Evolutionary conservation across 2,113 vertebrate species (phyloP), one percentile per base, ranked within the genome.

Genomic region (Tupaia tana): DNA sequence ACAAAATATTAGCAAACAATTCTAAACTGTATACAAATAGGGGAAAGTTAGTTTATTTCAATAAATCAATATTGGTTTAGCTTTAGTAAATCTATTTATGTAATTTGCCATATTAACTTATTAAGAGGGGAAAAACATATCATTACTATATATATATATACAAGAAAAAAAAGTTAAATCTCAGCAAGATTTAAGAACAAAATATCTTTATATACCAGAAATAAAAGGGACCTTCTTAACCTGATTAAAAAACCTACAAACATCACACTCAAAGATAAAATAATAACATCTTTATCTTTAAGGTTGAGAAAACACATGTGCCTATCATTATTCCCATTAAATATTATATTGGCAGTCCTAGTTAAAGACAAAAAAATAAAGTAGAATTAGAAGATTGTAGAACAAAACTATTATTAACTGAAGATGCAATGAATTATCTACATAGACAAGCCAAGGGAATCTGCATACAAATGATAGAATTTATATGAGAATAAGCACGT

Each of bases 291-390:
- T 93, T 95, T 91, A 75, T 84, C 84, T 95, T 94, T 89, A 74
- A 95, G 78, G 90, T 15, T 95, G 63, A 78, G 92, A 89, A 89
- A 66, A 74, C 3, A 75, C 70, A 90, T 43, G 20, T 73, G 29
- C 74, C 59, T 91, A 9, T 85, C 31, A 86, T 77, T 89, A 79
- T 77, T 74, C 54, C 82, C 25, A 82, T 52, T 93, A 92, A 90
- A 79, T 89, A 77, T 73, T 71, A 10, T 69, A 82, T 84, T 84
- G 43, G 10, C 92, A 66, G 56, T 61, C 78, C 16, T 90, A 24
- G 12, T 56, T 82, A 69, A 96, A 90, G 88, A 82, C 59, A 94
- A 90, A 66, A 87, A 93, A 93, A 91, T 85, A 90, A 95, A 96
- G 70, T 31, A 73, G 34, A 79, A 29, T 75, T 94, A 79, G 94